Evolutionary conservation across 2,888 invertebrate genomes (phyloP).

Genomic region (Yponomeuta sedellus): DNA sequence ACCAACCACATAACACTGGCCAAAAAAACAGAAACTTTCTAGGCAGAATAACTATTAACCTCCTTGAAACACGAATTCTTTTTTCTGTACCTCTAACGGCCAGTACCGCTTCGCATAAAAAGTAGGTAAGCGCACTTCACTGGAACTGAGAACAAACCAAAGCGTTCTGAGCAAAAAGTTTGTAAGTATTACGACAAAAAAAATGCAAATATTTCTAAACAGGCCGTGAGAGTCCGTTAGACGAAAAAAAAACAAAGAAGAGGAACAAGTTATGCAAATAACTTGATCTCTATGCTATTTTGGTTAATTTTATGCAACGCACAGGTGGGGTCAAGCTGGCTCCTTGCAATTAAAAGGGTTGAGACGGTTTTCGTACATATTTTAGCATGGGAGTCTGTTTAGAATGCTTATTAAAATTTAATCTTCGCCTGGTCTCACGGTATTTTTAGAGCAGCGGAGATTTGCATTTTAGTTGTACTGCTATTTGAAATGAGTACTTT

Average conservation of each 20-base stretch:
- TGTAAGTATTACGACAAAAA: neutral
- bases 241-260: neutral
- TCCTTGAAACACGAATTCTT: too few species aligned
- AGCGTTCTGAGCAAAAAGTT: constrained; percentile 4
- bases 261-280: constrained; percentile 28
- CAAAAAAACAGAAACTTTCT: too few species aligned
- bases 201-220: constrained; percentile 38
- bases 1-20: too few species aligned
- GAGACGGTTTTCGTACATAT: constrained; percentile 18
- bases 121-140: neutral
- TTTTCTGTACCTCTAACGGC: neutral
- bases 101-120: neutral
- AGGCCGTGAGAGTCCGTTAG: constrained; percentile 40
- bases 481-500: neutral
- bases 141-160: constrained; percentile 6
- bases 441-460: neutral
- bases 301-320: constrained; percentile 37
- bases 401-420: constrained; percentile 6
- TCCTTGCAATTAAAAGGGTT: constrained; percentile 43
- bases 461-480: neutral
- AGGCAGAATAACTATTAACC: too few species aligned
- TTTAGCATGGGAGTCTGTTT: neutral
- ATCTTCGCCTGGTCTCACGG: constrained; percentile 3
- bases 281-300: constrained; percentile 25
- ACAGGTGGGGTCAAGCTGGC: constrained; percentile 62